phyloP scores from a whole-genome alignment of 2,797 vertebrate species.

The Mormyrus hasselquistii region DNA sequence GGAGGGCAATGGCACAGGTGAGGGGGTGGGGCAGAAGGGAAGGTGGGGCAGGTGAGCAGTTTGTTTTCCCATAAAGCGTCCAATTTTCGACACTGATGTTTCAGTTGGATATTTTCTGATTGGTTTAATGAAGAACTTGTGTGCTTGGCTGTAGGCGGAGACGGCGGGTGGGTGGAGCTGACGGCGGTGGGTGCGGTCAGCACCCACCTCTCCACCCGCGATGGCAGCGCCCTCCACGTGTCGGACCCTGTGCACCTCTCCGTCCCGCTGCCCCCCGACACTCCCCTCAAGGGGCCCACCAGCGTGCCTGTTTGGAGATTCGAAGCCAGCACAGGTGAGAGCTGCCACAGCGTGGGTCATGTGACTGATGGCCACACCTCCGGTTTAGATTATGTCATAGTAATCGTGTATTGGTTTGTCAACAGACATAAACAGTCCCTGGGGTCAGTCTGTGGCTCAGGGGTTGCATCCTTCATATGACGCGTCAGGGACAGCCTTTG shows the following conservation, averaged over 20 bases:
- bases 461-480: not conserved
- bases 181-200: conserved; percentile 66
- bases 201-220: conserved; percentile 64
- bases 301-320: conserved; percentile 85
- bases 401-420: not conserved
- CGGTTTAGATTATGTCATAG: not conserved
- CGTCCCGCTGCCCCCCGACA: conserved; percentile 75
- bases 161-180: conserved; percentile 71
- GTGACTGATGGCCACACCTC: not conserved
- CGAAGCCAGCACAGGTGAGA: conserved; percentile 74
- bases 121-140: not conserved
- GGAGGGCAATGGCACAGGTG: conserved; percentile 63
- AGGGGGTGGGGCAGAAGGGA: not conserved
- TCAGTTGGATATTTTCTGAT: not conserved
- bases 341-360: not conserved
- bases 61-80: not conserved
- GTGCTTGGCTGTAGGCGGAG: conserved; percentile 42
- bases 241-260: conserved; percentile 80
- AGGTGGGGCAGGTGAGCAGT: not conserved
- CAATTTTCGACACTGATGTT: not conserved
- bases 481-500: not conserved
- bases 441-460: not conserved
- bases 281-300: conserved; percentile 65
- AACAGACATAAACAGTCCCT: not conserved
- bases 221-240: conserved; percentile 67